Evolutionary conservation across 2,113 vertebrate species (phyloP), one percentile per base, ranked within the genome.

Genomic region (Chaetodon trifascialis): DNA sequence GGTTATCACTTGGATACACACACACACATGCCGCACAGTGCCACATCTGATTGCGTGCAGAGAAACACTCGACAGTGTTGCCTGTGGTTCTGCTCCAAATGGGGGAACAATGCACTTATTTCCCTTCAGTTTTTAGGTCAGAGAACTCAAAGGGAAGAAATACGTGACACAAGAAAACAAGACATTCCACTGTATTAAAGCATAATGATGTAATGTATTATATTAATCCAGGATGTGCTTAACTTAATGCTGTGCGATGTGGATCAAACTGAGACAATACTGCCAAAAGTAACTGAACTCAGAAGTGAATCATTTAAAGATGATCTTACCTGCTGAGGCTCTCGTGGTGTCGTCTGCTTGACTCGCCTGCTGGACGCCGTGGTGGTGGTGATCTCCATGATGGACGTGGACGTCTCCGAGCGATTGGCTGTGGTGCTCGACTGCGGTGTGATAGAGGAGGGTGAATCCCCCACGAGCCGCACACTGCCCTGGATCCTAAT

Each of bases 311-410:
- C 21, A 42, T 49, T 79, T 11, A 46, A 55, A 82, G 73, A 23
- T 3, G 58, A 67, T 4, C 96, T 96, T 86, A 99, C 98, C 93
- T 95, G 94, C 96, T 97, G 97, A 15, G 97, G 96, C 73, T 99
- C 97, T 91, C 97, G 96, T 2, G 97, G 96, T 3, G 98, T 99
- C 0, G 97, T 97, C 70, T 96, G 93, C 86, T 98, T 99, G 88
- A 97, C 96, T 93, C 96, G 96, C 87, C 96, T 95, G 92, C 95
- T 98, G 0, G 97, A 97, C 15, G 98, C 97, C 64, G 98, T 95
- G 70, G 97, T 99, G 9, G 98, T 99, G 76, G 98, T 99, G 84
- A 98, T 99, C 94, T 99, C 97, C 97, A 98, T 97, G 89, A 99
- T 97, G 59, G 98, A 97, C 0, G 98, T 99, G 92, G 98, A 99